Conservation (phyloP, 2,888 invertebrate species). For the Hoplodrina blanda region DNA sequence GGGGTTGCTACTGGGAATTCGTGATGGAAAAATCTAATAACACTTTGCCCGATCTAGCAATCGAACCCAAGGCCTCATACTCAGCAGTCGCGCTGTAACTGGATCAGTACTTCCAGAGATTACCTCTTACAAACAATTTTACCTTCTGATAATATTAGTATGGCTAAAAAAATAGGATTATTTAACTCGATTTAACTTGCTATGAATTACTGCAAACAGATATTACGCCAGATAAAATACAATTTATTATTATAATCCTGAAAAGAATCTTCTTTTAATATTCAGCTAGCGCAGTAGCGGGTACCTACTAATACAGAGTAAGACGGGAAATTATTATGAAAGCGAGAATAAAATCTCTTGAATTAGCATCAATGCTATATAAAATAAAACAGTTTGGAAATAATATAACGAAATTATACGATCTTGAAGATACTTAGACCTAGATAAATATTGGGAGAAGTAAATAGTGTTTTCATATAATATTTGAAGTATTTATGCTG, state of each 20-base stretch:
- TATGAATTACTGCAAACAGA: slow-evolving; percentile 40
- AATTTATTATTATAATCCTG: slow-evolving; percentile 39
- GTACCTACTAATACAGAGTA: slow-evolving; percentile 16
- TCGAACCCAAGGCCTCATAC: too few species aligned
- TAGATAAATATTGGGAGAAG: not conserved
- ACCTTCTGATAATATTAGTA: too few species aligned
- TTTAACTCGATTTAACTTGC: slow-evolving; percentile 31
- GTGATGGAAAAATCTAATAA: too few species aligned
- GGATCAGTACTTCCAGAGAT: too few species aligned
- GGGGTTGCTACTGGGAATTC: too few species aligned
- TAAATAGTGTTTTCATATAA: not conserved
- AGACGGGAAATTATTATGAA: slow-evolving; percentile 39
- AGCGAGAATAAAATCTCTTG: slow-evolving; percentile 34
- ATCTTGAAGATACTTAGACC: not conserved
- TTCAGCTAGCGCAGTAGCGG: slow-evolving; percentile 34
- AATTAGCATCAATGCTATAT: slow-evolving; percentile 25
- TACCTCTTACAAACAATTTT: too few species aligned
- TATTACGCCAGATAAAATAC: slow-evolving; percentile 33
- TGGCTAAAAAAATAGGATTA: not conserved
- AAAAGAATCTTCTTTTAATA: slow-evolving; percentile 30
- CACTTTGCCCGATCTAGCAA: too few species aligned
- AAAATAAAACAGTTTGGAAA: slow-evolving; percentile 6
- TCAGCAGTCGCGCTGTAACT: too few species aligned
- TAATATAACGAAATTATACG: not conserved
- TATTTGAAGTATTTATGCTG: slow-evolving; percentile 8